Conservation (phyloP, 1,140 invertebrate genomes). For the Polypedilum vanderplanki region DNA sequence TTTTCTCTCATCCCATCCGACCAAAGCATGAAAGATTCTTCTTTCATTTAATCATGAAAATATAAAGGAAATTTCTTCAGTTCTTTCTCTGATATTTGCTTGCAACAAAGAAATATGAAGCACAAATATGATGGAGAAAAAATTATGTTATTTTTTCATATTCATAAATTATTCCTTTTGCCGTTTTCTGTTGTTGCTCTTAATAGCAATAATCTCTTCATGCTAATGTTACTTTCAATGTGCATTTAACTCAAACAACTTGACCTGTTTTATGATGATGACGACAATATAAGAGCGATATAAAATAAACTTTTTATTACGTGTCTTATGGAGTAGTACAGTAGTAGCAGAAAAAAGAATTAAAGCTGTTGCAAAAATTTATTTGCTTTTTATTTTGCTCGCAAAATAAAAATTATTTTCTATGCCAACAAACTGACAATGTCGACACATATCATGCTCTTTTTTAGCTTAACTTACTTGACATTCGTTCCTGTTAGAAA, state of each 20-base stretch:
- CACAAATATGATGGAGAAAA: not conserved
- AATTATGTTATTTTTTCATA: not conserved
- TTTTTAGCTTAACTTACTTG: not conserved
- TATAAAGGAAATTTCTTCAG: not conserved
- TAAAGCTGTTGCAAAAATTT: not conserved
- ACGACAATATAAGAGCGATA: not conserved
- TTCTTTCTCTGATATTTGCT: not conserved
- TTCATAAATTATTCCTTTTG: not conserved
- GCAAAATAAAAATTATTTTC: not conserved
- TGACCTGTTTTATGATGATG: not conserved
- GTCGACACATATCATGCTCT: conserved; percentile 1
- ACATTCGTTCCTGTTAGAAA: not conserved
- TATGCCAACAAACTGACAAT: not conserved
- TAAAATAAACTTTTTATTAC: not conserved
- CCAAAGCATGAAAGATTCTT: not conserved
- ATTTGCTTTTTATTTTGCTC: not conserved
- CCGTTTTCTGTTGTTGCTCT: not conserved
- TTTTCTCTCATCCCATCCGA: not conserved
- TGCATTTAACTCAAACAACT: not conserved
- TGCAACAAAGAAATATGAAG: not conserved
- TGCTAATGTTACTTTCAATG: not conserved
- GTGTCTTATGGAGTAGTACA: not conserved
- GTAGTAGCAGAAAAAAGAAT: not conserved
- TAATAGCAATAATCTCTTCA: not conserved
- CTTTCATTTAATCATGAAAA: not conserved